Evolutionary conservation across 2,888 invertebrate species (phyloP), one percentile per base, ranked within the genome.

Genomic region (Aelia acuminata): DNA sequence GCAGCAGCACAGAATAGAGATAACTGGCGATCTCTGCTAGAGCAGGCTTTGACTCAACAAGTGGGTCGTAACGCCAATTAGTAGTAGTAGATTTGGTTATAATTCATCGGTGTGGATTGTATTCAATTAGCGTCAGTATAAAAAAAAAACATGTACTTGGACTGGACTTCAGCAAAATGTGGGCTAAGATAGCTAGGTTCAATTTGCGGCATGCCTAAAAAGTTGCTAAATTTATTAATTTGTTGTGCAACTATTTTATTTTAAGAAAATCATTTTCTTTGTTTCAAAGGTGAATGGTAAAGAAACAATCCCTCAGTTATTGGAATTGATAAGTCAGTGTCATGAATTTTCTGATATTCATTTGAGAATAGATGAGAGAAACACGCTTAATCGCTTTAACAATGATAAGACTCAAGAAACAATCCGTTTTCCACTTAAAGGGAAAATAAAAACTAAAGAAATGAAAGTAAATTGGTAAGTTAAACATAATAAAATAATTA

Each of bases 381-480:
- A 94, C 90, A 93, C 93, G 47, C 93, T 97, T 63, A 97, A 97
- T 91, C 92, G 94, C 0, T 92, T 97, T 8, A 96, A 96, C 91
- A 94, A 94, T 91, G 94, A 94, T 91, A 94, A 94, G 90, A 48
- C 84, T 11, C 92, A 92, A 85, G 92, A 92, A 89, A 91, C 93
- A 88, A 95, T 96, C 89, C 93, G 96, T 15, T 96, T 94, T 92
- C 95, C 96, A 1, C 93, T 96, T 92, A 93, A 94, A 90, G 96
- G 96, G 84, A 95, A 94, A 92, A 95, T 97, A 84, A 95, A 93
- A 91, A 95, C 94, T 1, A 92, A 94, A 87, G 94, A 95, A 91
- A 95, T 96, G 95, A 97, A 97, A 92, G 93, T 96, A n/a, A 96
- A 95, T 91, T 95, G 95, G 95, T 95, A 93, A 93, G 92, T 90